Base-by-base conservation (phyloP, 1,140 invertebrate genomes). In the Euwallacea fornicatus region DNA sequence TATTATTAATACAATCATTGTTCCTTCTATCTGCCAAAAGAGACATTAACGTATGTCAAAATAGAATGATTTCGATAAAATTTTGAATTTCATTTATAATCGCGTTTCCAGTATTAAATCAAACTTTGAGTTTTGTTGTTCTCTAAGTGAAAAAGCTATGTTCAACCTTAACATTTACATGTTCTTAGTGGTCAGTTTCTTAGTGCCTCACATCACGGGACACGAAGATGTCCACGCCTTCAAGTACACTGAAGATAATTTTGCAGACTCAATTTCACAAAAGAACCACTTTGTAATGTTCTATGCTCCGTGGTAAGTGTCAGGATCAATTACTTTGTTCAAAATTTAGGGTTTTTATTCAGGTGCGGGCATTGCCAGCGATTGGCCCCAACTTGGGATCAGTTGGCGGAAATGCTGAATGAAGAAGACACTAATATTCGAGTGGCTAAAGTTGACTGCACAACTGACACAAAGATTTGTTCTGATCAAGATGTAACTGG, bases 401-500 rank as follows among this genome's bases (percentile, higher is more conserved):
- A 89, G 75, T 79, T 92, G 72, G 90, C 88, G 2, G 87, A 90
- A 81, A 87, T 88, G 77, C 84, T 89, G 59, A 90, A 90, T 67
- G 84, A 85, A 66, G 84, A 86, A 62, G 85, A 88, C 66, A 84
- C 83, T 15, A 84, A 87, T 77, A 85, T 92, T 50, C 83, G 82
- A 64, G 88, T 92, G 70, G 90, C 86, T 3, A 90, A 90, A 83
- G 89, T 94, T 3, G 92, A 94, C 79, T 94, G 92, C 80, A 93
- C 91, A 1, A 82, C 82, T 11, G 89, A 93, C 70, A 88, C 86
- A 53, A 79, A 83, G 10, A 78, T 93, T 2, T 94, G 92, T 79
- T 85, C 86, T 10, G 83, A 89, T 62, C 87, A 93, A 70, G 89
- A 91, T 79, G 85, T 93, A 0, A 92, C 91, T 66, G 91, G 91